phyloP scores from a whole-genome alignment of 2,797 vertebrate genomes.

The Myioborus melanocephalus region DNA sequence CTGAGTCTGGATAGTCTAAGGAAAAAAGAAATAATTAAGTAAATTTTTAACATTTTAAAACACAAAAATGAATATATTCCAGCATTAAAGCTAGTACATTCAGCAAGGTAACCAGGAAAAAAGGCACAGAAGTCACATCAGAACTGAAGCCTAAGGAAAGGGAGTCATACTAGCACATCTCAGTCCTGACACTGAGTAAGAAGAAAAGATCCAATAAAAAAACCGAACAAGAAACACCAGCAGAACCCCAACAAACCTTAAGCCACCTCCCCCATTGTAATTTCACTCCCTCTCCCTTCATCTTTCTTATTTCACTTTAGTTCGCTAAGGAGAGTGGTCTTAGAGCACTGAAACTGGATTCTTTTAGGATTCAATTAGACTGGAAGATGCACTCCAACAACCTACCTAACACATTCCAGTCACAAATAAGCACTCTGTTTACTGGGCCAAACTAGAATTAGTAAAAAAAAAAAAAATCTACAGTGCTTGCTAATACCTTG shows the following conservation, averaged over 20 bases:
- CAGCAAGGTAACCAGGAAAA: not conserved
- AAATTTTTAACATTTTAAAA: not conserved
- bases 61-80: not conserved
- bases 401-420: not conserved
- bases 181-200: not conserved
- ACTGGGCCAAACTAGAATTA: not conserved
- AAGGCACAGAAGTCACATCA: not conserved
- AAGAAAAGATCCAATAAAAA: not conserved
- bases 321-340: not conserved
- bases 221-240: not conserved
- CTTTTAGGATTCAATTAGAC: not conserved
- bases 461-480: not conserved
- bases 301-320: not conserved
- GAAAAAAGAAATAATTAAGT: not conserved
- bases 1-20: slow-evolving; percentile 86
- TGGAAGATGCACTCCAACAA: not conserved
- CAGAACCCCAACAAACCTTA: not conserved
- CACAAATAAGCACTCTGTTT: not conserved
- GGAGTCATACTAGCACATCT: not conserved
- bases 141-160: not conserved
- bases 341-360: not conserved
- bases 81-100: not conserved
- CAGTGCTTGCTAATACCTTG: not conserved
- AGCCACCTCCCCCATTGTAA: not conserved
- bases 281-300: not conserved